Evolutionary conservation across 2,888 invertebrate genomes (phyloP).

Genomic region (Pyrocoelia pectoralis): DNA sequence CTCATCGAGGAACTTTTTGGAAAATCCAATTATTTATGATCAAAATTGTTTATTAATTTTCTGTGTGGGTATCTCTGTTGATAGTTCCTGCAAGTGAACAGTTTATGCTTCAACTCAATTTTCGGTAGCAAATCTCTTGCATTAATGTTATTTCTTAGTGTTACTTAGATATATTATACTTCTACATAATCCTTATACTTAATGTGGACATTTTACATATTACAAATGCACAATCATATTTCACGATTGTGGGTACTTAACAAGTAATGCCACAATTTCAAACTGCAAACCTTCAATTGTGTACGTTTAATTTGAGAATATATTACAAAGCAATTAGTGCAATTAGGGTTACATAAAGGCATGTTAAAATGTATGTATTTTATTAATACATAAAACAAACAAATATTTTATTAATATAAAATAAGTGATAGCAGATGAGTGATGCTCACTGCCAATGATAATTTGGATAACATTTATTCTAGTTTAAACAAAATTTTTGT

Average conservation of each 20-base stretch:
- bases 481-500: slow-evolving; percentile 23
- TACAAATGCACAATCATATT: not conserved
- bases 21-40: too few relatives aligned
- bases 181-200: slow-evolving; percentile 1
- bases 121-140: too few relatives aligned
- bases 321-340: slow-evolving; percentile 24
- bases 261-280: slow-evolving; percentile 15
- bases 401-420: slow-evolving; percentile 33
- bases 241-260: slow-evolving; percentile 22
- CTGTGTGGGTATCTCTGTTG: too few relatives aligned
- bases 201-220: not conserved
- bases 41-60: too few relatives aligned
- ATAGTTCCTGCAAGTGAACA: too few relatives aligned
- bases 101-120: too few relatives aligned
- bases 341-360: slow-evolving; percentile 30
- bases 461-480: slow-evolving; percentile 18
- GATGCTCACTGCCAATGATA: slow-evolving; percentile 23
- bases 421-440: slow-evolving; percentile 32
- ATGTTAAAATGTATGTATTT: slow-evolving; percentile 14
- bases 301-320: not conserved
- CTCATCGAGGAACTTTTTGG: too few relatives aligned
- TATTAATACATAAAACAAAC: slow-evolving; percentile 3
- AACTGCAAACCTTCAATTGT: slow-evolving; percentile 1
- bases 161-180: not conserved
- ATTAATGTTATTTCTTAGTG: too few relatives aligned